Conservation (phyloP, 2,888 invertebrate genomes). For the Protonemura montana region DNA sequence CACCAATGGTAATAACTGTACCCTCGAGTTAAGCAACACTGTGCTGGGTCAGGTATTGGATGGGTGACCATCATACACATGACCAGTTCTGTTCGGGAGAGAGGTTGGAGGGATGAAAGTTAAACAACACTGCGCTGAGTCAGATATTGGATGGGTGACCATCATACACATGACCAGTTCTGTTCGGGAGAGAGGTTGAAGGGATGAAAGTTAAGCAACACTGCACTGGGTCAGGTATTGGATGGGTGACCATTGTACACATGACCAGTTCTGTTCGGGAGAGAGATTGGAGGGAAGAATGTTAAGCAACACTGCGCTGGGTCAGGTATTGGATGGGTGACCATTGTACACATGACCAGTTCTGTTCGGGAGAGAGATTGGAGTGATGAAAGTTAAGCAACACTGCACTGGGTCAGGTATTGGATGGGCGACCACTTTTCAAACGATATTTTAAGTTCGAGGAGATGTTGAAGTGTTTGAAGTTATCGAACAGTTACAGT, state of each 20-base stretch:
- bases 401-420: not conserved
- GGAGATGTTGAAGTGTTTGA: not conserved
- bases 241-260: not conserved
- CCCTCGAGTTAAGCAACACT: not conserved
- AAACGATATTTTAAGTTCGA: not conserved
- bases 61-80: not conserved
- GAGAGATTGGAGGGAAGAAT: not conserved
- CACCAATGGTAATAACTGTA: conserved; percentile 27
- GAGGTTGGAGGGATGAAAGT: not conserved
- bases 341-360: not conserved
- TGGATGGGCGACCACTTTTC: not conserved
- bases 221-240: not conserved
- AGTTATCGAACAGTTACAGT: no score
- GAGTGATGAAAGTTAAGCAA: not conserved
- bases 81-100: not conserved
- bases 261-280: not conserved
- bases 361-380: not conserved
- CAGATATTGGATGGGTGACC: not conserved
- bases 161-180: not conserved
- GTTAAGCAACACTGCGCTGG: not conserved
- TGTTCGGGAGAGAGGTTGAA: not conserved
- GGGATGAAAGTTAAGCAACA: no score
- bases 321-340: not conserved
- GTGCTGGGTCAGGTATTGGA: not conserved
- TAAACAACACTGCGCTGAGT: not conserved